Evolutionary conservation across 2,888 invertebrate genomes (phyloP).

Genomic region (Spodoptera littoralis): DNA sequence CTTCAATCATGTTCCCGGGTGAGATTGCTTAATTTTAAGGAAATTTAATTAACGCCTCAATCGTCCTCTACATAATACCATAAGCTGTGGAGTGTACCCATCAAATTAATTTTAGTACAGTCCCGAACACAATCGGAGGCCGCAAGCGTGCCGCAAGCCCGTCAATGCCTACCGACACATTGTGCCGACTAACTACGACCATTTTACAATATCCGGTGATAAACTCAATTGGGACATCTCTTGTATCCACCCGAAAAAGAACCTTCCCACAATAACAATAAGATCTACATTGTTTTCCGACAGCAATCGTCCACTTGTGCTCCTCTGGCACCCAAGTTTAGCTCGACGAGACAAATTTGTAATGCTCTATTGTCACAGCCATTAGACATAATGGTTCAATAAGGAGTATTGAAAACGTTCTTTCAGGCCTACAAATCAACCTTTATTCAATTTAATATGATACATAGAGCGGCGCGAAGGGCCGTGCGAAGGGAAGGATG

Average conservation of each 20-base stretch:
- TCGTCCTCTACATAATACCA: conserved; percentile 50
- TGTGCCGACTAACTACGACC: conserved; percentile 78
- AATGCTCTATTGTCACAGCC: conserved; percentile 85
- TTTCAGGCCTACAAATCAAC: conserved; percentile 81
- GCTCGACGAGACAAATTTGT: conserved; percentile 82
- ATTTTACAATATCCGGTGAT: conserved; percentile 87
- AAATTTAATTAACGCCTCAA: conserved; percentile 51
- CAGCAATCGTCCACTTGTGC: conserved; percentile 52
- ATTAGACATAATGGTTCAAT: conserved; percentile 85
- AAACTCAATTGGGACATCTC: conserved; percentile 82
- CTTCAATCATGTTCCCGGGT: conserved; percentile 26
- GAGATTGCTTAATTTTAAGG: conserved; percentile 38
- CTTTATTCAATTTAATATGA: conserved; percentile 78
- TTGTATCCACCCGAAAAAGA: conserved; percentile 60
- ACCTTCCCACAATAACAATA: conserved; percentile 70
- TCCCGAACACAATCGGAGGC: conserved; percentile 67
- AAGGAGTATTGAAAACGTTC: conserved; percentile 85
- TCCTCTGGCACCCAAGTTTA: conserved; percentile 50
- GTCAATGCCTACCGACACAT: conserved; percentile 80
- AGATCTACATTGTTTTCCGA: conserved; percentile 68
- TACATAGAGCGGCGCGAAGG: conserved; percentile 64
- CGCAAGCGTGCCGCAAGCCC: conserved; percentile 63
- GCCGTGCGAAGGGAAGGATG: conserved; percentile 79
- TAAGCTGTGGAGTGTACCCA: conserved; percentile 51
- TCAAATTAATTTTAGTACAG: conserved; percentile 62